Conservation (phyloP, 2,797 vertebrate species). For the Lerista edwardsae region DNA sequence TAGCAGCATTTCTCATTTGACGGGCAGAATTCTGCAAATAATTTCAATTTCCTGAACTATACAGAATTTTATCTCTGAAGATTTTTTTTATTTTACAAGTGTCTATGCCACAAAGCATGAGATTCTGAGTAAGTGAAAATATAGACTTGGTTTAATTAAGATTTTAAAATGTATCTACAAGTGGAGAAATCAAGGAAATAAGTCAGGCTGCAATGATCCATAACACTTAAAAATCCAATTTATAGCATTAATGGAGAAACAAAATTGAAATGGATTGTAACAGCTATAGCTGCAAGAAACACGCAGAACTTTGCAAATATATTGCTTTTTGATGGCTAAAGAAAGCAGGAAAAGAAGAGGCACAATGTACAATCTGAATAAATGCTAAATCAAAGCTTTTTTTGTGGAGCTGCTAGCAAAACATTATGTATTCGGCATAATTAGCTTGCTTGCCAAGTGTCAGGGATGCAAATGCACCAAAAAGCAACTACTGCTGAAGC, state of each 20-base stretch:
- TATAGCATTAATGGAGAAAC: conserved; percentile 13
- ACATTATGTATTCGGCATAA: conserved; percentile 34
- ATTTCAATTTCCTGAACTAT: background rate
- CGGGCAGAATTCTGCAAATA: background rate
- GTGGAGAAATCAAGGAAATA: conserved; percentile 10
- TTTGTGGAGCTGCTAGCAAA: conserved; percentile 46
- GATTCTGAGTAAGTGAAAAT: background rate
- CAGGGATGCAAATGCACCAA: conserved; percentile 18
- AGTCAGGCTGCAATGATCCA: conserved; percentile 3
- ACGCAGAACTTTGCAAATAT: conserved; percentile 30
- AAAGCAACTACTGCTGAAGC: conserved; percentile 42
- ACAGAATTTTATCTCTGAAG: conserved; percentile 12
- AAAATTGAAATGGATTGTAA: background rate
- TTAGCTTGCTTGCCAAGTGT: conserved; percentile 36
- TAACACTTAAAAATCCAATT: conserved; percentile 20
- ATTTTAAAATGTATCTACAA: background rate
- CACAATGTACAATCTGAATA: background rate
- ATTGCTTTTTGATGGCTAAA: conserved; percentile 28
- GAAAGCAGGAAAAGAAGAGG: conserved; percentile 26
- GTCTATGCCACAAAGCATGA: background rate
- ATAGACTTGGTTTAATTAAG: conserved; percentile 19
- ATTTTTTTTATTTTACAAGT: conserved; percentile 18
- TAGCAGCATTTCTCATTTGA: conserved; percentile 17
- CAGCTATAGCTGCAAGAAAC: conserved; percentile 34
- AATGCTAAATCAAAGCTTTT: conserved; percentile 35